Evolutionary conservation across 2,797 vertebrate species (phyloP).

Genomic region (Gymnoscopelus microlampas): DNA sequence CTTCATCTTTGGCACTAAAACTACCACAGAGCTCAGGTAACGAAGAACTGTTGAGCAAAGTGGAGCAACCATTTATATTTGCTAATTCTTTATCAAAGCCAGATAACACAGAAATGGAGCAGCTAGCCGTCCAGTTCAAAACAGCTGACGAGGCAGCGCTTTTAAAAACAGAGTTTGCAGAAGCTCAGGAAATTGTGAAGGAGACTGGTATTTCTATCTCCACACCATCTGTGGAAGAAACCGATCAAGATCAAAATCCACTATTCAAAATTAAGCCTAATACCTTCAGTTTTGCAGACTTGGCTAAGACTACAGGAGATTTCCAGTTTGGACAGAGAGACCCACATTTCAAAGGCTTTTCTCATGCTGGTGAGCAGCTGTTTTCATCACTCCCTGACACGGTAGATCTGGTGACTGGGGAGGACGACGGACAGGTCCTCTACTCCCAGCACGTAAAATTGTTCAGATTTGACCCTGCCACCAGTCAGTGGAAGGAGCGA

Average conservation of each 20-base stretch:
- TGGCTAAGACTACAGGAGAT: conserved; percentile 83
- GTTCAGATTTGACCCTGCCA: conserved; percentile 91
- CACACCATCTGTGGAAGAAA: conserved; percentile 16
- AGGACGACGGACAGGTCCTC: conserved; percentile 93
- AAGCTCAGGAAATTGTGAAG: conserved; percentile 84
- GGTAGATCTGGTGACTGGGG: conserved; percentile 94
- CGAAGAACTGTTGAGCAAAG: conserved; percentile 79
- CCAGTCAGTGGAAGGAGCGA: conserved; percentile 97
- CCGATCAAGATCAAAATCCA: conserved; percentile 60
- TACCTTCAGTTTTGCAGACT: conserved; percentile 89
- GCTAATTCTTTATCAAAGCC: conserved; percentile 94
- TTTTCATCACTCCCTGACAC: conserved; percentile 91
- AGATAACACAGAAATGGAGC: conserved; percentile 94
- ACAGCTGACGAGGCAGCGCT: conserved; percentile 87
- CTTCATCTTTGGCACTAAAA: conserved; percentile 83
- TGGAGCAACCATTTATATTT: conserved; percentile 82
- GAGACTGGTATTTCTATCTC: conserved; percentile 10
- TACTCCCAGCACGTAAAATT: conserved; percentile 95
- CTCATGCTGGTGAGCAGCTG: conserved; percentile 87
- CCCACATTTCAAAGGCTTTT: conserved; percentile 91
- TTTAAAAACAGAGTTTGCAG: conserved; percentile 95
- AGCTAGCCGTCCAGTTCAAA: conserved; percentile 88
- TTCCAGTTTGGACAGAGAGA: conserved; percentile 90
- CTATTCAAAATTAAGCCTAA: conserved; percentile 82
- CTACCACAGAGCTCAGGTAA: conserved; percentile 70